Percentiles rank a stretch among this genome's conserved stretches.
These are phyloP conservation scores for Drosophila subobscura DNA, from an alignment of 1,140 invertebrate genomes.

Conservation along the genomic window DNA sequence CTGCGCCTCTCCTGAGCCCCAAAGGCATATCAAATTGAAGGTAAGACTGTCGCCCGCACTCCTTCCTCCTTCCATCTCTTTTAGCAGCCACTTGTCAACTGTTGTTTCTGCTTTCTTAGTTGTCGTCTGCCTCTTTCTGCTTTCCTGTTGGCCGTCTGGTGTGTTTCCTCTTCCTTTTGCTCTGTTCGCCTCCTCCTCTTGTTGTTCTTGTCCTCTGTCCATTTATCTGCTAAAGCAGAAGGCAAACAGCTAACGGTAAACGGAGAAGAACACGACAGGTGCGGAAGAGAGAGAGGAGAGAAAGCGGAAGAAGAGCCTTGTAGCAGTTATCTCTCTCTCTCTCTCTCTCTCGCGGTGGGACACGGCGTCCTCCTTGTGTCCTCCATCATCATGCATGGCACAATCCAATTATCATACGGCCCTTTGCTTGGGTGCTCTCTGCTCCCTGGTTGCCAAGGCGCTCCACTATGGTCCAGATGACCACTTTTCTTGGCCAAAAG, in stretches of 20 bases:
- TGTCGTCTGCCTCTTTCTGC: conserved; percentile 25
- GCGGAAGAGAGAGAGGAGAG: conserved; percentile 6
- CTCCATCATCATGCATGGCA: conserved; percentile 42
- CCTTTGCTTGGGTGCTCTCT: conserved; percentile 26
- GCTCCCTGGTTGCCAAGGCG: background rate
- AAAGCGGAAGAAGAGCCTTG: conserved; percentile 29
- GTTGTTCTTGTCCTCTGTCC: conserved; percentile 36
- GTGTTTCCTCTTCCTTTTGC: background rate
- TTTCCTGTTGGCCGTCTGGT: background rate
- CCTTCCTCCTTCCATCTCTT: background rate
- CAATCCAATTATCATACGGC: conserved; percentile 61
- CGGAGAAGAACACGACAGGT: background rate
- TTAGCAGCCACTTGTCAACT: conserved; percentile 52
- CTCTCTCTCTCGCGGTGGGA: too few relatives aligned
- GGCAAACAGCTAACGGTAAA: conserved; percentile 13
- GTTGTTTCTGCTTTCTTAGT: conserved; percentile 38
- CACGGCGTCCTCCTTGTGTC: background rate
- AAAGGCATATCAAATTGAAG: too few relatives aligned
- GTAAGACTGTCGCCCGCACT: background rate
- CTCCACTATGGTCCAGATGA: too few relatives aligned
- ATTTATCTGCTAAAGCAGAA: conserved; percentile 55
- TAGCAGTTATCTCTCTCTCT: background rate
- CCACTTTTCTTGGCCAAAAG: too few relatives aligned
- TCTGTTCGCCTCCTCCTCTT: background rate
- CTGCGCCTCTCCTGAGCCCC: too few relatives aligned